A percentile compares a stretch with the other conserved stretches of the same genome.
phyloP scores from a whole-genome alignment of 2,113 vertebrate genomes.

The Micronycteris hirsuta region DNA sequence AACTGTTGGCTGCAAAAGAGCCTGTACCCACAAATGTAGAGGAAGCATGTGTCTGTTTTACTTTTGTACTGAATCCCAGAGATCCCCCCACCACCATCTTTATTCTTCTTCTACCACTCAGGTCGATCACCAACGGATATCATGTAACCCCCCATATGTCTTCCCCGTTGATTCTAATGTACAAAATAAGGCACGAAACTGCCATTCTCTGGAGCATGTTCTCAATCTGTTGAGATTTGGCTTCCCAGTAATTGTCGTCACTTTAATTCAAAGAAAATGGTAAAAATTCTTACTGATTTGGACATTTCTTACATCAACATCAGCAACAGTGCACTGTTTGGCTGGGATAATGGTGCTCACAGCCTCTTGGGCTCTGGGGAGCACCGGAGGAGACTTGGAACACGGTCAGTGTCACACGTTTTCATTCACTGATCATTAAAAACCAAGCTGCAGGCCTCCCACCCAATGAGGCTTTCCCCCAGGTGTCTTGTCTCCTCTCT shows the following conservation, averaged over 20 bases:
- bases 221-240: background rate
- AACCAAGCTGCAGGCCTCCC: background rate
- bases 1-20: too few species aligned
- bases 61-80: background rate
- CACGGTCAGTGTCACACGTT: background rate
- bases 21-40: background rate
- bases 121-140: background rate
- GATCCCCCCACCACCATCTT: background rate
- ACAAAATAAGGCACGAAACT: background rate
- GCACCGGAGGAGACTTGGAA: background rate
- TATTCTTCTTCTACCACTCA: background rate
- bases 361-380: background rate
- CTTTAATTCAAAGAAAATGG: background rate
- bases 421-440: background rate
- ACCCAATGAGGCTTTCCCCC: background rate
- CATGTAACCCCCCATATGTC: background rate
- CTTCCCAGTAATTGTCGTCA: background rate
- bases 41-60: background rate
- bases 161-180: background rate
- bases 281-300: background rate
- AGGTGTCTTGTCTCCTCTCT: background rate
- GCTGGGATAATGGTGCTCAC: background rate
- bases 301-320: background rate
- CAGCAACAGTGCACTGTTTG: background rate
- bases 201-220: background rate